Base-by-base conservation (phyloP, 2,113 vertebrate species). In the Cynoglossus semilaevis region DNA sequence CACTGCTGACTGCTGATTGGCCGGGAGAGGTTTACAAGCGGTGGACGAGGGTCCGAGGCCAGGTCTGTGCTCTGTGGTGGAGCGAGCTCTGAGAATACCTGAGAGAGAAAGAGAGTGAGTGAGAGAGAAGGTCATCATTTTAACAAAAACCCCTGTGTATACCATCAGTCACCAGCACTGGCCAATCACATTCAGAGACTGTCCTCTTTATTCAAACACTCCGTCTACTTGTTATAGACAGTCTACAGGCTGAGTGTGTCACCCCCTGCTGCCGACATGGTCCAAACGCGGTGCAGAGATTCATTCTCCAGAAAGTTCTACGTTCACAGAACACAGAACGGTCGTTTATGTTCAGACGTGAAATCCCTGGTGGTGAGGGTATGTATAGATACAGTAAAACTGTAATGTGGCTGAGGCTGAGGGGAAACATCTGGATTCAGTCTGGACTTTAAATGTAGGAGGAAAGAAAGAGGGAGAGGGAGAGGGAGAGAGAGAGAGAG, bases 351-450 rank as follows among this genome's bases (percentile, higher is more conserved):
- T 29, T 29, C 6, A 29, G 22, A 29, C 3, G 22, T 29, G 22
- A 29, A 29, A 29, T 29, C 38, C 37, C 61, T 62, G 45, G 46
- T 66, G 58, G 43, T n/a, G n/a, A 58, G 57, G 63, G 38, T 61
- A 57, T 29, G 38, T 58, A 53, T 29, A 53, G 41, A 37, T 42
- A 38, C 48, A 47, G 58, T 51, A 41, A 69, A 59, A 51, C 61
- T 48, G 43, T 67, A 35, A 22, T 37, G 59, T 1, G 42, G 42
- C 54, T 49, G 29, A 40, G 52, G 41, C 51, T 8, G 44, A 63
- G 58, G 78, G 76, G 64, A 82, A 76, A 83, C 79, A 84, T 82
- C 81, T 84, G 84, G 74, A 60, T 80, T 62, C 40, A n/a, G 63
- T 68, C 57, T 29, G 48, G 35, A 51, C 64, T 42, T 47, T 53